Conservation (phyloP, 2,113 vertebrate genomes). For the Rhineura floridana region DNA sequence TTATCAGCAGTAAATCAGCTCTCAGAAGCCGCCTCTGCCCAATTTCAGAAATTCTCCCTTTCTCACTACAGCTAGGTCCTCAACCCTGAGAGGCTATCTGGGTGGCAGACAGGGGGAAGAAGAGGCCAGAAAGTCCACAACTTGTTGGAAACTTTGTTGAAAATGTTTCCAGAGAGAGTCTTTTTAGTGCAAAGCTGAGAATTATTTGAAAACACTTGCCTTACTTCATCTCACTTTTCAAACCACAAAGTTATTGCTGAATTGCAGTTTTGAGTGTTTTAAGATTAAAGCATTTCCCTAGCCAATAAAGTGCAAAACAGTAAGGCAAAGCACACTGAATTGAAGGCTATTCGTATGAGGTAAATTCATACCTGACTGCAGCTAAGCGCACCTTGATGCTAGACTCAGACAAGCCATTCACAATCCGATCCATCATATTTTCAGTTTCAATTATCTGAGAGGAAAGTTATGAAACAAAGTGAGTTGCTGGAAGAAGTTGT, state of each 20-base stretch:
- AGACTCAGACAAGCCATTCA: slow-evolving; percentile 96
- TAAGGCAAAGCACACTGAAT: slow-evolving; percentile 36
- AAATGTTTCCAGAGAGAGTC: neutral
- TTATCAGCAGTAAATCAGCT: too few species aligned
- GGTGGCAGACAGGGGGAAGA: too few species aligned
- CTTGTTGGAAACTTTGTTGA: too few species aligned
- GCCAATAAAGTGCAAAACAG: slow-evolving; percentile 51
- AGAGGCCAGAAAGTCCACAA: too few species aligned
- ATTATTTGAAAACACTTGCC: neutral
- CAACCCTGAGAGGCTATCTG: too few species aligned
- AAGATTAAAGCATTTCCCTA: slow-evolving; percentile 28
- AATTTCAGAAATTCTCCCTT: too few species aligned
- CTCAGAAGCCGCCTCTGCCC: too few species aligned
- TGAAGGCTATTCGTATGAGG: slow-evolving; percentile 38
- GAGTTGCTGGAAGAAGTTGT: neutral
- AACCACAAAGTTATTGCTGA: neutral
- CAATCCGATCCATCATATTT: slow-evolving; percentile 99
- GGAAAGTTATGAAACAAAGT: slow-evolving; percentile 54
- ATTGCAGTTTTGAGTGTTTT: neutral
- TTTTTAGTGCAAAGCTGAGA: slow-evolving; percentile 24
- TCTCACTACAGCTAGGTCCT: too few species aligned
- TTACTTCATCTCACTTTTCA: neutral
- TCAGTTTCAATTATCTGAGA: slow-evolving; percentile 97
- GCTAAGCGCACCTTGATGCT: slow-evolving; percentile 98
- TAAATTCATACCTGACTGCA: slow-evolving; percentile 91